phyloP scores from a whole-genome alignment of 2,888 invertebrate genomes.

The Fragum sueziense region DNA sequence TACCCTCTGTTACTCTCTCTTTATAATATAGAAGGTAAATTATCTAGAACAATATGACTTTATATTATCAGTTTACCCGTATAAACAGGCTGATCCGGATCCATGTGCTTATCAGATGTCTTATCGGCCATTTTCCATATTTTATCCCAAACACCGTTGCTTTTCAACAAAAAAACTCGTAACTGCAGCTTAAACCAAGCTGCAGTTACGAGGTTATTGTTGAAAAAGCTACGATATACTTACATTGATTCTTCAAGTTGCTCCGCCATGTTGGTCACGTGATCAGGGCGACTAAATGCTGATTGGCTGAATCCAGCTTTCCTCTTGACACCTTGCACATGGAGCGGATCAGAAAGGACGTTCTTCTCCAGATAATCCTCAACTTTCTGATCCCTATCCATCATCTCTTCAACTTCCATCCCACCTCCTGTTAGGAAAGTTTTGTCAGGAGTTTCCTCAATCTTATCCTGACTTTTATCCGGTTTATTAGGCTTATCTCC shows the following conservation, averaged over 20 bases:
- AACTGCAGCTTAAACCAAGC: too few relatives aligned
- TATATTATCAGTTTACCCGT: too few relatives aligned
- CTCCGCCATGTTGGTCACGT: constrained; percentile 32
- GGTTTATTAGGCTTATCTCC: not conserved
- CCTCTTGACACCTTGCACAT: constrained; percentile 13
- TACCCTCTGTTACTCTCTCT: too few relatives aligned
- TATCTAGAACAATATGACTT: too few relatives aligned
- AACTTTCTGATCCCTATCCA: not conserved
- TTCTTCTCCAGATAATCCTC: constrained; percentile 1
- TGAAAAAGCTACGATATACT: too few relatives aligned
- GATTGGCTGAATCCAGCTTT: constrained; percentile 22
- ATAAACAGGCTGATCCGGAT: too few relatives aligned
- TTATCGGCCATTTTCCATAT: too few relatives aligned
- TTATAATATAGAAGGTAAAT: too few relatives aligned
- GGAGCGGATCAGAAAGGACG: not conserved
- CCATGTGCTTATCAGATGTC: too few relatives aligned
- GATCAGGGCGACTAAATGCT: constrained; percentile 16
- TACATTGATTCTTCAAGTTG: constrained; percentile 49
- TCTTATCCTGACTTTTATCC: not conserved
- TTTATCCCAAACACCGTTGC: too few relatives aligned
- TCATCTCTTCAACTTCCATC: not conserved
- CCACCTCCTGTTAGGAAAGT: constrained; percentile 15
- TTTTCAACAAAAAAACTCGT: too few relatives aligned
- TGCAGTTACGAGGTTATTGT: too few relatives aligned
- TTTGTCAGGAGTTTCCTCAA: not conserved